Evolutionary conservation across 1,140 invertebrate genomes (phyloP).

Genomic region (Palaemon carinicauda): DNA sequence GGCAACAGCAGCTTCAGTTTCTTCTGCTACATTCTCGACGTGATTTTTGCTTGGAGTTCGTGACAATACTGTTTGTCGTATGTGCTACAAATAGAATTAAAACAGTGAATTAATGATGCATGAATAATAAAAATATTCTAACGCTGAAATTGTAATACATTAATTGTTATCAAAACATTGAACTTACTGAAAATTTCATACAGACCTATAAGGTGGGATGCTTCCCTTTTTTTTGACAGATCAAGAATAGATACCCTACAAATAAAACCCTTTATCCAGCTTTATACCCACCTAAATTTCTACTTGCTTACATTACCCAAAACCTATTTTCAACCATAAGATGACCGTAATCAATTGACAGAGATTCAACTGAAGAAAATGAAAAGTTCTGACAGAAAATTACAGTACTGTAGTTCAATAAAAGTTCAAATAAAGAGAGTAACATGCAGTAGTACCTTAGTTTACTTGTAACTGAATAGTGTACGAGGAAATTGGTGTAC

Average conservation of each 20-base stretch:
- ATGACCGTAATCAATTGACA: background rate
- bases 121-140: background rate
- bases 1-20: constrained; percentile 69
- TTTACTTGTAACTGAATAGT: too few species aligned
- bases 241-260: background rate
- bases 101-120: background rate
- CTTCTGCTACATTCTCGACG: constrained; percentile 72
- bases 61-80: constrained; percentile 87
- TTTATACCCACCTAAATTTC: too few species aligned
- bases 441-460: too few species aligned
- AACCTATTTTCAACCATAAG: too few species aligned
- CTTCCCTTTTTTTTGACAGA: too few species aligned
- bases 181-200: too few species aligned
- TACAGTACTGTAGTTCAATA: too few species aligned
- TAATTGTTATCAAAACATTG: too few species aligned
- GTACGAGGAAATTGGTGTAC: too few species aligned
- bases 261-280: background rate
- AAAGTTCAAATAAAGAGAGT: background rate
- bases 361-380: background rate
- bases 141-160: background rate
- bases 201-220: too few species aligned
- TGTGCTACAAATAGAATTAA: constrained; percentile 74
- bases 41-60: constrained; percentile 75
- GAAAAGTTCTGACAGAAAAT: background rate
- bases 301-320: too few species aligned